Percentiles rank a stretch among this genome's conserved stretches.
phyloP scores from a whole-genome alignment of 2,113 vertebrate species.

The Crotophaga sulcirostris region DNA sequence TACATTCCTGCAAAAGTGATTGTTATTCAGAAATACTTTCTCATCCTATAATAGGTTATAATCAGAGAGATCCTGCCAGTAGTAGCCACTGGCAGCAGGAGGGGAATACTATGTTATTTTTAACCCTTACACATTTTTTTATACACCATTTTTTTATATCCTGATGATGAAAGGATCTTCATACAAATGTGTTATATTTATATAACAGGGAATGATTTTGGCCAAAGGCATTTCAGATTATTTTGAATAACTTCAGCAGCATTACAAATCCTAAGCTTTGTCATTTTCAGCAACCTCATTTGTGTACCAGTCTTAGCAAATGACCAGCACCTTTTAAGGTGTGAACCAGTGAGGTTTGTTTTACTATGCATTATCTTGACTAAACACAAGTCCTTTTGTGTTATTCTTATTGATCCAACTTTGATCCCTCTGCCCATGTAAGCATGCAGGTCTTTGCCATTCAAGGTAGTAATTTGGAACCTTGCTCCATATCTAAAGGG shows the following conservation, averaged over 20 bases:
- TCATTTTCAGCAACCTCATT: not conserved
- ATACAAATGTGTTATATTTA: not conserved
- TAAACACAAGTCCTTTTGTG: not conserved
- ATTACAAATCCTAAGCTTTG: not conserved
- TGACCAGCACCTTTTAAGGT: conserved; percentile 25
- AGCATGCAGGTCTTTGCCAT: not conserved
- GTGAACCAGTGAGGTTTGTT: not conserved
- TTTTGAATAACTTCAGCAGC: not conserved
- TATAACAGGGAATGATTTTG: not conserved
- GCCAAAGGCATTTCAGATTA: not conserved
- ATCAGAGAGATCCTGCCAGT: not conserved
- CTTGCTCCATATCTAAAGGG: fast-evolving
- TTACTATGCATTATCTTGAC: not conserved
- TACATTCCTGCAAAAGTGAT: not conserved
- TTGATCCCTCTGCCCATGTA: not conserved
- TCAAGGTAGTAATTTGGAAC: not conserved
- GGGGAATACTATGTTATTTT: not conserved
- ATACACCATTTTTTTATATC: not conserved
- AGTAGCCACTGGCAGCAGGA: not conserved
- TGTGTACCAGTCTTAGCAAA: not conserved
- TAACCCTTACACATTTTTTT: not conserved
- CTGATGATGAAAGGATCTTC: not conserved
- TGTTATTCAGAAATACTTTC: not conserved
- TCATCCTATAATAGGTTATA: not conserved
- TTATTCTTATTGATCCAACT: not conserved